phyloP scores from a whole-genome alignment of 2,888 invertebrate species.

The Blomia tropicalis region DNA sequence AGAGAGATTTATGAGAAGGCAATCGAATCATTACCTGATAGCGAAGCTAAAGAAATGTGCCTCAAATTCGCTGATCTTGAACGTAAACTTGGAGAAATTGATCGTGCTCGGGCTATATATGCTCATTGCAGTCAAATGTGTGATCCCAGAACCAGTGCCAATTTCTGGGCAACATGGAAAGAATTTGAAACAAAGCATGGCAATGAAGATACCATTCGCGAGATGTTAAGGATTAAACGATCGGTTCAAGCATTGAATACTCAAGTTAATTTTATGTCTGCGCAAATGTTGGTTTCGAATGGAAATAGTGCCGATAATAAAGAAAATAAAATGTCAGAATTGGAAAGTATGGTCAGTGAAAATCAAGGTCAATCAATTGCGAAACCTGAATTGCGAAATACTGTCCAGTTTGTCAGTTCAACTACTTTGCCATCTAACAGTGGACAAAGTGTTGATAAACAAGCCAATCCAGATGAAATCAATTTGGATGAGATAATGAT shows the following conservation, averaged over 20 bases:
- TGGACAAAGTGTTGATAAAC: conserved; percentile 23
- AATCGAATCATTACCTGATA: conserved; percentile 77
- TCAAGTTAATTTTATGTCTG: conserved; percentile 88
- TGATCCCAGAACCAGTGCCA: conserved; percentile 75
- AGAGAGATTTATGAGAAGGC: conserved; percentile 95
- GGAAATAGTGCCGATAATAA: conserved; percentile 25
- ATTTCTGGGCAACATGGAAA: conserved; percentile 98
- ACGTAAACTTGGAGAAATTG: conserved; percentile 92
- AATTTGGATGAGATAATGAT: conserved; percentile 32
- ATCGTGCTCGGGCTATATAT: conserved; percentile 88
- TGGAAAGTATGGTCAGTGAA: conserved; percentile 56
- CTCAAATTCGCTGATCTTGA: conserved; percentile 92
- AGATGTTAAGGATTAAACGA: conserved; percentile 92
- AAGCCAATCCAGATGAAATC: conserved; percentile 38
- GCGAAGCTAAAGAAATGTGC: conserved; percentile 84
- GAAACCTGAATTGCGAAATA: not conserved
- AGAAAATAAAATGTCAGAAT: conserved; percentile 68
- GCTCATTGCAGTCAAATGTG: conserved; percentile 97
- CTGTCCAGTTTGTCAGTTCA: conserved; percentile 19
- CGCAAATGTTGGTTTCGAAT: conserved; percentile 66
- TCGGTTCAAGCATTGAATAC: conserved; percentile 72
- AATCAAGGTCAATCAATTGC: not conserved
- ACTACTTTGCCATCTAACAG: not conserved
- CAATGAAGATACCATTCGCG: conserved; percentile 96
- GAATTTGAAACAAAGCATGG: conserved; percentile 98